Conservation (phyloP, 2,888 invertebrate genomes). For the Julus scandinavius region DNA sequence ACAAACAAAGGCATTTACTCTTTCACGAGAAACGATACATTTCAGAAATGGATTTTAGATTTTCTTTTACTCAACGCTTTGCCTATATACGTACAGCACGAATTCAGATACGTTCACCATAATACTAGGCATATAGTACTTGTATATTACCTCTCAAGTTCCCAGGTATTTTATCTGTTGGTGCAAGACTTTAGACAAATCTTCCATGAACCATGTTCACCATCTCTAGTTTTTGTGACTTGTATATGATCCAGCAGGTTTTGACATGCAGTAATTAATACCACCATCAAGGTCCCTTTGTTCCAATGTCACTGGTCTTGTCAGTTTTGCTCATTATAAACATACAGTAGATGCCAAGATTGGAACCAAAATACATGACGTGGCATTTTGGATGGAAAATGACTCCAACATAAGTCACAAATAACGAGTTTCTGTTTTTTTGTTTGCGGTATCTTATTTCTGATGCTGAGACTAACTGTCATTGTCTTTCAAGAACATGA, state of each 20-base stretch:
- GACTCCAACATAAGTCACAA: not conserved
- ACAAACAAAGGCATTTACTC: not conserved
- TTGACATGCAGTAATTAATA: conserved; percentile 6
- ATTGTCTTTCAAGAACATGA: not conserved
- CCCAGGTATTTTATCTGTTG: too few relatives aligned
- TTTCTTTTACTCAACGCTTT: not conserved
- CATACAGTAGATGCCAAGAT: not conserved
- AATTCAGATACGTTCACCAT: too few relatives aligned
- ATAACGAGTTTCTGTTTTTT: conserved; percentile 16
- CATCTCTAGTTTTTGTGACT: not conserved
- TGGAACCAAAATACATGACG: not conserved
- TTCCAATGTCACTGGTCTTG: not conserved
- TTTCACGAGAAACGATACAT: not conserved
- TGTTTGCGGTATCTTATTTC: not conserved
- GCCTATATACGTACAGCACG: too few relatives aligned
- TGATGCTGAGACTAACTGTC: not conserved
- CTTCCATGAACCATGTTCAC: not conserved
- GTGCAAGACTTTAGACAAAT: too few relatives aligned
- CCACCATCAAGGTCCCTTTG: not conserved
- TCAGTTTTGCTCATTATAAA: not conserved
- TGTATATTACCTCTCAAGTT: too few relatives aligned
- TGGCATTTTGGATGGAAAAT: conserved; percentile 28
- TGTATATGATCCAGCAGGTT: not conserved
- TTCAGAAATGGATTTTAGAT: not conserved
- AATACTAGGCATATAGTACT: too few relatives aligned